These are phyloP conservation scores for Siniperca undulata DNA, from an alignment of 2,797 vertebrate species.

Conservation along the genomic window DNA sequence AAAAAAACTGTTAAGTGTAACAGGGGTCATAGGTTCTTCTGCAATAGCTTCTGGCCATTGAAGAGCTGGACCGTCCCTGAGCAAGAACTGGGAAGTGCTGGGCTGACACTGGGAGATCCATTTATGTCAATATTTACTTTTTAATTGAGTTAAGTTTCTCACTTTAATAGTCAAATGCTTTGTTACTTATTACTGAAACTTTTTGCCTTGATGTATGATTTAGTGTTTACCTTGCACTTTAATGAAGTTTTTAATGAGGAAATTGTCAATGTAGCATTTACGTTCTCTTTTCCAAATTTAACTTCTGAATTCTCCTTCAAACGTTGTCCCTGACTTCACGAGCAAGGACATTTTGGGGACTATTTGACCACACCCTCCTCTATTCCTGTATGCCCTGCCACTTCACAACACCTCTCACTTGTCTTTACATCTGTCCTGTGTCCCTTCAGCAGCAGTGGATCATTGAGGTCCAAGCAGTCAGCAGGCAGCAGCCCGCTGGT, in stretches of 20 bases:
- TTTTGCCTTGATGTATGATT: not conserved
- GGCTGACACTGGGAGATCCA: not conserved
- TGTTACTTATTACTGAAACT: not conserved
- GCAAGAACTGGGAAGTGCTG: not conserved
- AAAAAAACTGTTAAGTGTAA: not conserved
- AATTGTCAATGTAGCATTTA: not conserved
- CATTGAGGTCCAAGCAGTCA: slow-evolving; percentile 70
- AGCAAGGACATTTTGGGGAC: slow-evolving; percentile 6
- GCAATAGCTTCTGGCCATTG: not conserved
- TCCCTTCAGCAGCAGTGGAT: slow-evolving; percentile 57
- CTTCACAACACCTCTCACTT: slow-evolving; percentile 34
- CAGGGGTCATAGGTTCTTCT: not conserved
- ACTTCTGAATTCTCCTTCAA: not conserved
- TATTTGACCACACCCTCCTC: slow-evolving; percentile 15
- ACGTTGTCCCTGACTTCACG: not conserved
- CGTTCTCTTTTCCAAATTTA: not conserved
- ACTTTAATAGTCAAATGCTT: not conserved
- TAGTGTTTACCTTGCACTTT: not conserved
- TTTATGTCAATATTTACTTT: not conserved
- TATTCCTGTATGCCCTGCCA: slow-evolving; percentile 23
- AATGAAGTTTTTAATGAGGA: not conserved
- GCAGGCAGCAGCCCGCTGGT: slow-evolving; percentile 67
- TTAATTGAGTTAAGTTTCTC: not conserved
- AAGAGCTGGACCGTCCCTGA: not conserved
- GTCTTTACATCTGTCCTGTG: slow-evolving; percentile 51